Base-by-base conservation (phyloP, 2,797 vertebrate species). In the Lithobates sylvaticus region DNA sequence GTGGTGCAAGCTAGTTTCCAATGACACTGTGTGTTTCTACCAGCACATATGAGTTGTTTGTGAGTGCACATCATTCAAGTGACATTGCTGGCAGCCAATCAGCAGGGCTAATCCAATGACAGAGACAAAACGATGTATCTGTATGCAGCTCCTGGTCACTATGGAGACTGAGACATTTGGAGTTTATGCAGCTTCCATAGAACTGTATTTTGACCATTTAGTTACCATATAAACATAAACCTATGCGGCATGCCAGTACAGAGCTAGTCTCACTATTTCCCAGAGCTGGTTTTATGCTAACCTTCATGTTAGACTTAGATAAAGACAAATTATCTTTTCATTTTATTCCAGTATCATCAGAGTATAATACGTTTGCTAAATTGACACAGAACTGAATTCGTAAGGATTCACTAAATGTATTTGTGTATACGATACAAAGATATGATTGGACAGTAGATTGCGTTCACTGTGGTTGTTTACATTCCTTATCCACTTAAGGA, bases 161-260 rank as follows among this genome's bases (percentile, higher is more conserved):
- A 82, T 82, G 70, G 80, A 82, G 80, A 82, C 80, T 82, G 50
- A 73, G 71, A 73, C 29, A 71, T 58, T 50, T 82, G 32, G 68
- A 73, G 47, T 58, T 67, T 64, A 32, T 64, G 80, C 65, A 67
- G 65, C 34, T 36, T 64, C n/a, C 39, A 26, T 42, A 27, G 29
- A 67, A 67, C 65, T 67, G 69, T 42, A 82, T 64, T 73, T 81
- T 58, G 50, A 61, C 80, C 70, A 65, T 26, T 65, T 82, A 73
- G 23, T 82, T 34, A 64, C 80, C 54, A 74, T 81, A 47, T 54
- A 80, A 67, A 67, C 65, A 61, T n/a, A 29, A 15, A 67, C 65
- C 65, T 67, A 12, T 67, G 65, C 65, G 69, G 69, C 29, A 72
- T 21, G 15, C 34, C 42, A 29, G 65, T 15, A 12, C 54, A 0